phyloP scores from a whole-genome alignment of 2,113 vertebrate species.

The Lasiurus borealis region DNA sequence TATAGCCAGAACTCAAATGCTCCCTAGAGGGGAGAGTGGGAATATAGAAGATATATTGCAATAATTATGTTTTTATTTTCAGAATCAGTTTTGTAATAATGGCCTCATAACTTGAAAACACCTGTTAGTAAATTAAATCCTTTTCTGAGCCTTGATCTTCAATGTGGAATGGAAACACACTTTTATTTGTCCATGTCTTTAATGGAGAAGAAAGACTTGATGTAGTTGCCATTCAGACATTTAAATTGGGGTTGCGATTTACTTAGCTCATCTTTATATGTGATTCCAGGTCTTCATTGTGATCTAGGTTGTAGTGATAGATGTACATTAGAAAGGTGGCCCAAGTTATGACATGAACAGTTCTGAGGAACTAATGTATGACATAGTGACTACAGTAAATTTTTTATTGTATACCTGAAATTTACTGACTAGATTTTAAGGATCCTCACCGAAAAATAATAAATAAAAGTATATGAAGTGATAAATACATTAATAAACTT shows the following conservation, averaged over 20 bases:
- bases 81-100: constrained; percentile 36
- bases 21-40: not conserved
- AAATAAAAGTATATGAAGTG: not conserved
- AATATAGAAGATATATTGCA: not conserved
- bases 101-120: not conserved
- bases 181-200: not conserved
- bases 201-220: constrained; percentile 29
- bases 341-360: not conserved
- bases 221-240: not conserved
- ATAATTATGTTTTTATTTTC: constrained; percentile 12
- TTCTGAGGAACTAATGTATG: not conserved
- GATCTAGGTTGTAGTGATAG: not conserved
- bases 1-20: constrained; percentile 3
- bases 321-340: not conserved
- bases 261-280: not conserved
- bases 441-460: not conserved
- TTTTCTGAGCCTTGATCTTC: constrained; percentile 16
- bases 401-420: not conserved
- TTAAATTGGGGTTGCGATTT: not conserved
- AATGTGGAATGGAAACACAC: not conserved
- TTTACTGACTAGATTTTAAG: not conserved
- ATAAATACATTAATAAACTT: not conserved
- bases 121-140: not conserved
- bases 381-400: not conserved
- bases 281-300: not conserved